Conservation (phyloP, 2,113 vertebrate genomes). For the Agelaius tricolor region DNA sequence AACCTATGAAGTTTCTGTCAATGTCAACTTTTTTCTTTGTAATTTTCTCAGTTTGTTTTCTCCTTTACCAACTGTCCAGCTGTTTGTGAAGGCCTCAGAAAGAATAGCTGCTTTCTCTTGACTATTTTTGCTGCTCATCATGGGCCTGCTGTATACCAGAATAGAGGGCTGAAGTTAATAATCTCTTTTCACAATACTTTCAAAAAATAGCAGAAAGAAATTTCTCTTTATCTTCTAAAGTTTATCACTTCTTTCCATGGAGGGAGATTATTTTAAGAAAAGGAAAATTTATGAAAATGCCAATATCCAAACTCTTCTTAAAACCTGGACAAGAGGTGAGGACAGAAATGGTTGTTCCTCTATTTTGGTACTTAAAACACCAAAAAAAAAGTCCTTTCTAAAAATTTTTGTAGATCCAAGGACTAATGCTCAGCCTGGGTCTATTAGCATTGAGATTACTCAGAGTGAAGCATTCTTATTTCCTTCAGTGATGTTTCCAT, state of each 20-base stretch:
- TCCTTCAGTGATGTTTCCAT: background rate
- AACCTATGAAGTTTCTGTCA: conserved; percentile 2
- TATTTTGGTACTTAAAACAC: background rate
- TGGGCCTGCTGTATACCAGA: background rate
- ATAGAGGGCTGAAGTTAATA: background rate
- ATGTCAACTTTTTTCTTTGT: background rate
- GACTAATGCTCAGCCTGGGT: background rate
- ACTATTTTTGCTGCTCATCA: background rate
- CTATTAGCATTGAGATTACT: background rate
- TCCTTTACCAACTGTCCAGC: background rate
- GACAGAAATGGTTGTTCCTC: background rate
- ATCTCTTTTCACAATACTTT: background rate
- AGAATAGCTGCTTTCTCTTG: background rate
- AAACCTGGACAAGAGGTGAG: background rate
- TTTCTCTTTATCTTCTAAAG: background rate
- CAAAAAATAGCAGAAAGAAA: background rate
- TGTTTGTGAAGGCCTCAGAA: background rate
- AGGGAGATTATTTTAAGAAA: background rate
- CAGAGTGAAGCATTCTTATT: background rate
- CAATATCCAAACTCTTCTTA: background rate
- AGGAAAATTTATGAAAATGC: background rate
- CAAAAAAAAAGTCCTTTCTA: fast-evolving
- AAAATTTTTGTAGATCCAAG: background rate
- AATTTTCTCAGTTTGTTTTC: conserved; percentile 46
- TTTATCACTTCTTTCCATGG: background rate